Evolutionary conservation across 1,140 invertebrate genomes (phyloP), one percentile per base, ranked within the genome.

Genomic region (Drosophila burlai): DNA sequence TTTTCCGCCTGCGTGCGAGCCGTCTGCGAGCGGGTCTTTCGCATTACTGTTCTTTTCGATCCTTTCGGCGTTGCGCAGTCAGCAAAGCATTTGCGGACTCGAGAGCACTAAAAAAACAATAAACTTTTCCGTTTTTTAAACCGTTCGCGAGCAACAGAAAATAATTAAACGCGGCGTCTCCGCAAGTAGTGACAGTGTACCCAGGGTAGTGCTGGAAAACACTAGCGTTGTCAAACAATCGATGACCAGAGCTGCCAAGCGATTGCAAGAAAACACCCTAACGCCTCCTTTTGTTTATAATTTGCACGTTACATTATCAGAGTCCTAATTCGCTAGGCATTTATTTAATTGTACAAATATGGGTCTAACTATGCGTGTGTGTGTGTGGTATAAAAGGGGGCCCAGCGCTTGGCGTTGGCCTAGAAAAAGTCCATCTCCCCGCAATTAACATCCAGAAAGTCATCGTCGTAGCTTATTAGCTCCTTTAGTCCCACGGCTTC

Each of bases 381-480:
- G n/a, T n/a, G 67, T 64, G 72, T 65, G 42, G 67, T 72, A 81
- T 67, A 76, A 81, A 73, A 76, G 47, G 55, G 24, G 38, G 63
- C 52, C 54, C 45, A 63, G 34, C 87, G 86, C 86, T 90, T 75
- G 52, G 86, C 81, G 82, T 65, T 49, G 55, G 68, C 91, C 94
- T 93, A 96, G 93, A 96, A 96, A 55, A 96, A 90, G 93, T 97
- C 96, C 96, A 97, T 97, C 49, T 96, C 95, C 81, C 95, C 95
- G 71, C 94, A 94, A 89, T 94, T 95, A 36, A 96, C 94, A 91
- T 96, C 96, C 31, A 96, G 93, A 93, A 95, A 95, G 91, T 96
- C 96, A 46, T 96, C 96, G 64, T 95, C 95, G 65, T 95, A 95
- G 65, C 93, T 93, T 24, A 93, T 18, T 63, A 85, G 74, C 16